Base-by-base conservation (phyloP, 2,888 invertebrate species). In the Spilarctia lutea region DNA sequence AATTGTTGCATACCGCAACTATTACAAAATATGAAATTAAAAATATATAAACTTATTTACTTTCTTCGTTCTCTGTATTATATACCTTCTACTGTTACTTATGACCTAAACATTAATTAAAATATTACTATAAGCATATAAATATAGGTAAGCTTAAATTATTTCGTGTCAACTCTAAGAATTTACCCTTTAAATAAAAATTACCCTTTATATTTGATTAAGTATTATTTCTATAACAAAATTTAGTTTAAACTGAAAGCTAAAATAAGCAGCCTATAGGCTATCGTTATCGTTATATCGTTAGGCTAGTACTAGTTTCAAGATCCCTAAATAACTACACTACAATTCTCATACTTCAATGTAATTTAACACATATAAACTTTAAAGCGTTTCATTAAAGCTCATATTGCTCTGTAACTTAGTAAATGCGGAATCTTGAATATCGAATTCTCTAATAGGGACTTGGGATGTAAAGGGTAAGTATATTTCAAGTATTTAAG, bases 261-360 rank as follows among this genome's bases (percentile, higher is more conserved):
- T 67, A 30, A 42, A 18, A 24, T n/a, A 20, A 52, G 56, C 27
- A 52, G 48, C 45, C 24, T 24, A 33, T 52, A 6, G 35, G 35
- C 35, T 35, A 6, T 35, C n/a, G n/a, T n/a, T n/a, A n/a, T 35
- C 6, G 39, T 7, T 39, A 48, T 68, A 33, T 39, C 6, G 52
- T 69, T 16, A 35, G 24, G 13, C 69, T 70, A 39, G 60, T 60
- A 27, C 18, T 70, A 39, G 20, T 60, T 10, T 60, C 39, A 11
- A 56, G 52, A 56, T 56, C n/a, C 60, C 60, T 70, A 69, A 52
- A 52, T 52, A 45, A 48, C 27, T 30, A 68, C 30, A 30, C 67
- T 45, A 27, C 24, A 13, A 56, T 52, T 56, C 4, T 13, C 52
- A 56, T 35, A 56, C 18, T 56, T 56, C 33, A 20, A 52, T 13